Evolutionary conservation across 2,888 invertebrate species (phyloP), one percentile per base, ranked within the genome.

Genomic region (Dione juno): DNA sequence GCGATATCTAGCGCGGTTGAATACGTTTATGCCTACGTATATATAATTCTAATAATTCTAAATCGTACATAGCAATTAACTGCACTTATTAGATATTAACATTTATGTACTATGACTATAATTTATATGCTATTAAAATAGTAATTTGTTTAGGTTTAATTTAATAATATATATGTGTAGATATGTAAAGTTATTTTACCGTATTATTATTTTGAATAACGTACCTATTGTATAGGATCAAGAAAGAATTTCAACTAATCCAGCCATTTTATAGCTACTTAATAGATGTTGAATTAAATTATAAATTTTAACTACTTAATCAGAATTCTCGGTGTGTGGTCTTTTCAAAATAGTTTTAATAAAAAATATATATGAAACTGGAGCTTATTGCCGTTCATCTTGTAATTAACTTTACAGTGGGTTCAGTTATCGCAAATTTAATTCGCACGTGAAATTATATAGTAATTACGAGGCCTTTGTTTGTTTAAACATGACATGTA

Each of bases 301-400:
- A 74, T 74, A 67, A 71, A 71, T 59, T 66, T 73, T 70, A 70
- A 70, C 63, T 61, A 35, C 66, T 69, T 57, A 59, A 64, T 69
- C 67, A 40, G 67, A 37, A 57, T 68, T 65, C 75, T 48, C 70
- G 40, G 69, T 81, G 82, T 82, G 82, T 81, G 81, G 82, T 81
- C 81, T 69, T 66, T 37, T 21, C 52, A 66, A 65, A 50, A 58
- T 72, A 74, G 66, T 72, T 73, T 75, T 73, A 72, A 71, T 72
- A 67, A 54, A 73, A 71, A 63, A 59, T n/a, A n/a, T 65, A 14
- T 52, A 43, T 66, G 14, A 57, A 50, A 59, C 41, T 37, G 35
- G 19, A 3, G 54, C 43, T 67, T 52, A 45, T 66, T 70, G 52
- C 71, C 41, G 54, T 3, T 28, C 53, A 19, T 57, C 59, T 48